Evolutionary conservation across 2,888 invertebrate species (phyloP), one percentile per base, ranked within the genome.

Genomic region (Catonia carolina): DNA sequence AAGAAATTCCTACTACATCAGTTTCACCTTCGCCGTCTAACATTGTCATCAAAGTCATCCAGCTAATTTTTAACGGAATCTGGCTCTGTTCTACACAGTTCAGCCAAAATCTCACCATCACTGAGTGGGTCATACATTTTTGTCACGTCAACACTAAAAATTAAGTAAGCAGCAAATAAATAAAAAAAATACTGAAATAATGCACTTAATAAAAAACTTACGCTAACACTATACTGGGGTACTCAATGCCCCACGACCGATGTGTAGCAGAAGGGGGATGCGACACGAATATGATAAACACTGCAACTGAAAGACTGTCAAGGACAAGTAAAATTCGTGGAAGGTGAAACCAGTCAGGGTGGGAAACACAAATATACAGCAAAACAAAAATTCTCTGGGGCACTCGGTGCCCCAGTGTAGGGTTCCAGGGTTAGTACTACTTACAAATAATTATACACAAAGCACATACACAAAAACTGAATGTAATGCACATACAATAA

Each of bases 351-450:
- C 35, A 17, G n/a, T 49, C n/a, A 20, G 27, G 23, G 49, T 49
- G 23, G 15, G 15, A 27, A 49, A 27, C 27, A 17, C 10, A 49
- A 49, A 49, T 31, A 10, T 49, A 33, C 33, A 49, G 33, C 27
- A 49, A 27, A 49, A 49, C 22, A 15, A 49, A 49, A 49, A 49
- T 49, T 27, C 49, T 33, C 27, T 49, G 49, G 49, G 27, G 49
- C 31, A 49, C 31, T 27, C 12, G 27, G 48, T 49, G 15, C 49
- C 17, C 27, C 31, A 15, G 33, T 49, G 27, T 31, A 49, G 23
- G 14, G 48, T 48, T 48, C 48, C 48, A 48, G 48, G 27, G 48
- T 48, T 27, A 48, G n/a, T n/a, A n/a, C n/a, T n/a, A n/a, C n/a
- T n/a, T n/a, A n/a, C n/a, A n/a, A n/a, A n/a, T n/a, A n/a, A n/a